Percentiles rank a stretch among this genome's conserved stretches.
phyloP scores from a whole-genome alignment of 2,888 invertebrate genomes.

The Asteroscopus sphinx region DNA sequence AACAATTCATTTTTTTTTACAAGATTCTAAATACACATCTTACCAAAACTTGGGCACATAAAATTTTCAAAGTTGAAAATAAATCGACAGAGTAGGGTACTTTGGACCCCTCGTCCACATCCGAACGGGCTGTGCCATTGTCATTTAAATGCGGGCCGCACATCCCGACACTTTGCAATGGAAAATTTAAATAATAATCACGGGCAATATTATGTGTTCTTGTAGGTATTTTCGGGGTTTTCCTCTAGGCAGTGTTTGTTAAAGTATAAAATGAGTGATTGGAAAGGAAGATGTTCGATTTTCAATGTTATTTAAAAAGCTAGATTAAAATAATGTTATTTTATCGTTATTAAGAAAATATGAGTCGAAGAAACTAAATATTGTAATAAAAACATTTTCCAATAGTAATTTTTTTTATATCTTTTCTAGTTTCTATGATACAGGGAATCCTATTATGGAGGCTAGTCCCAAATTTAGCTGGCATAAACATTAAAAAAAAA shows the following conservation, averaged over 20 bases:
- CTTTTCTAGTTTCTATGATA: too few relatives aligned
- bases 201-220: constrained; percentile 53
- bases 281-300: neutral
- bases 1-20: neutral
- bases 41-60: constrained; percentile 46
- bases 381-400: too few relatives aligned
- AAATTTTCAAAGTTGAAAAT: constrained; percentile 60
- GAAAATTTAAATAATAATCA: constrained; percentile 82
- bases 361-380: too few relatives aligned
- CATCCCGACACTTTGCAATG: constrained; percentile 68
- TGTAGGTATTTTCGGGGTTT: constrained; percentile 24
- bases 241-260: constrained; percentile 7
- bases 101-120: constrained; percentile 56
- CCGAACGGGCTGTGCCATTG: constrained; percentile 67
- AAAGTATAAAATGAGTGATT: neutral
- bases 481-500: too few relatives aligned
- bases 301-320: too few relatives aligned
- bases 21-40: constrained; percentile 26
- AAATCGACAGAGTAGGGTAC: constrained; percentile 58
- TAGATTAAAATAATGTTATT: too few relatives aligned
- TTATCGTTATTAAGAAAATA: too few relatives aligned
- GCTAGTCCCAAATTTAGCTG: too few relatives aligned
- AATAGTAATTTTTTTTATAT: too few relatives aligned
- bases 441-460: too few relatives aligned
- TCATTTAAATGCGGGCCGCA: constrained; percentile 80